These are phyloP conservation scores for Pangasianodon hypophthalmus DNA, from an alignment of 2,113 vertebrate genomes.

Conservation along the genomic window DNA sequence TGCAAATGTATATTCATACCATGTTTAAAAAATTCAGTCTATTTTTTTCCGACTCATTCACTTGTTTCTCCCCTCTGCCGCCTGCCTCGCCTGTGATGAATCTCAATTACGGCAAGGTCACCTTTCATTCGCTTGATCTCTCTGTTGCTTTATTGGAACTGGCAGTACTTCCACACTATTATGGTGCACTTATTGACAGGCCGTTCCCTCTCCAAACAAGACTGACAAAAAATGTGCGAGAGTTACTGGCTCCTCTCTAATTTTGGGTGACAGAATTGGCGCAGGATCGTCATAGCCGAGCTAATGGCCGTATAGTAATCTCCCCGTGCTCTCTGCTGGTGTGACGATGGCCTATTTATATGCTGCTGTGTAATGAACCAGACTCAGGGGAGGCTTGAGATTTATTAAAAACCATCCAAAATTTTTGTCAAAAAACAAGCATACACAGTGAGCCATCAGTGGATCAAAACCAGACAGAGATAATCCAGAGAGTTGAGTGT, in stretches of 20 bases:
- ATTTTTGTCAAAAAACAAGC: background rate
- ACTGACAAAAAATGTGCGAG: conserved; percentile 53
- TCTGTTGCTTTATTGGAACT: conserved; percentile 76
- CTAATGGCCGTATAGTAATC: conserved; percentile 63
- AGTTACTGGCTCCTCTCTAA: conserved; percentile 59
- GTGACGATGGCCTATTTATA: conserved; percentile 59
- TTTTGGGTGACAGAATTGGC: conserved; percentile 66
- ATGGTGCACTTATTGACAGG: conserved; percentile 76
- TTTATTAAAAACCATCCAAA: conserved; percentile 2
- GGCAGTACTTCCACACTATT: conserved; percentile 77
- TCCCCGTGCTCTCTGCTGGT: conserved; percentile 50
- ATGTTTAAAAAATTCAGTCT: conserved; percentile 48
- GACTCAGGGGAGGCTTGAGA: background rate
- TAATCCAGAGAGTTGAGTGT: background rate
- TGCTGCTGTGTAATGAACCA: conserved; percentile 41
- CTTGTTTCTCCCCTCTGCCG: conserved; percentile 67
- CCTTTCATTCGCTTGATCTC: conserved; percentile 76
- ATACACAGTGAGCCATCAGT: background rate
- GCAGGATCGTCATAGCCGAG: conserved; percentile 53
- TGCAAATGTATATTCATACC: conserved; percentile 67
- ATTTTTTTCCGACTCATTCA: conserved; percentile 22
- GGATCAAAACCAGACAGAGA: background rate
- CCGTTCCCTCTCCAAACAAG: conserved; percentile 70
- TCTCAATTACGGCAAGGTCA: conserved; percentile 84
- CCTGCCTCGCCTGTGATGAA: conserved; percentile 73